Conservation (phyloP, 2,888 invertebrate genomes). For the Pterobdella sp. region DNA sequence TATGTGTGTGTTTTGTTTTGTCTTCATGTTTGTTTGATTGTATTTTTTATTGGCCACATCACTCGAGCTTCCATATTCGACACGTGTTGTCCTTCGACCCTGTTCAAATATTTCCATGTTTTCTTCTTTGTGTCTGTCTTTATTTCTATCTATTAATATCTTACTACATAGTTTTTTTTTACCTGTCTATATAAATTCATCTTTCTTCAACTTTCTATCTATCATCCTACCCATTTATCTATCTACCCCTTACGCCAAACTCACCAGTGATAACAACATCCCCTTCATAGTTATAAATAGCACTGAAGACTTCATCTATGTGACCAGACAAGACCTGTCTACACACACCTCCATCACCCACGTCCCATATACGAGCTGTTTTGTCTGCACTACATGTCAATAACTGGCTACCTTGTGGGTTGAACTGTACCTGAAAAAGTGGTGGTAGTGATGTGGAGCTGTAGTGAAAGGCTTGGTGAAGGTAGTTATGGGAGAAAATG, state of each 20-base stretch:
- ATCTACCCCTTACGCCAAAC: not conserved
- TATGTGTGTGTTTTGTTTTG: too few relatives aligned
- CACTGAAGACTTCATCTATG: conserved; percentile 72
- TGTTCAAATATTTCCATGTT: conserved; percentile 35
- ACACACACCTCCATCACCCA: conserved; percentile 60
- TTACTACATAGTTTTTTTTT: not conserved
- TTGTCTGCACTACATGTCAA: conserved; percentile 70
- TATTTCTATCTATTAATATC: not conserved
- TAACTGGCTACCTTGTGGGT: conserved; percentile 66
- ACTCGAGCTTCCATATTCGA: conserved; percentile 67
- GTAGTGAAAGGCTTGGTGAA: too few relatives aligned
- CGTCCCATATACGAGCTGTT: conserved; percentile 68
- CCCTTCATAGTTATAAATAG: conserved; percentile 70
- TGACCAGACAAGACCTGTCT: conserved; percentile 69
- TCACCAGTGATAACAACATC: conserved; percentile 65
- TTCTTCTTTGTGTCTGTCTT: too few relatives aligned
- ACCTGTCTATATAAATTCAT: not conserved
- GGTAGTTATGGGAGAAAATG: too few relatives aligned
- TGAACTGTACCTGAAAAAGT: conserved; percentile 64
- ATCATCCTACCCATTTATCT: not conserved
- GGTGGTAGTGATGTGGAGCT: not conserved
- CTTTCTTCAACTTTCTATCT: not conserved
- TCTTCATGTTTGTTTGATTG: too few relatives aligned
- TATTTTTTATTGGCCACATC: too few relatives aligned
- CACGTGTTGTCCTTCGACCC: conserved; percentile 76